A percentile compares a stretch with the other conserved stretches of the same genome.
Conservation (phyloP, 2,113 vertebrate species). For the Coturnix japonica region DNA sequence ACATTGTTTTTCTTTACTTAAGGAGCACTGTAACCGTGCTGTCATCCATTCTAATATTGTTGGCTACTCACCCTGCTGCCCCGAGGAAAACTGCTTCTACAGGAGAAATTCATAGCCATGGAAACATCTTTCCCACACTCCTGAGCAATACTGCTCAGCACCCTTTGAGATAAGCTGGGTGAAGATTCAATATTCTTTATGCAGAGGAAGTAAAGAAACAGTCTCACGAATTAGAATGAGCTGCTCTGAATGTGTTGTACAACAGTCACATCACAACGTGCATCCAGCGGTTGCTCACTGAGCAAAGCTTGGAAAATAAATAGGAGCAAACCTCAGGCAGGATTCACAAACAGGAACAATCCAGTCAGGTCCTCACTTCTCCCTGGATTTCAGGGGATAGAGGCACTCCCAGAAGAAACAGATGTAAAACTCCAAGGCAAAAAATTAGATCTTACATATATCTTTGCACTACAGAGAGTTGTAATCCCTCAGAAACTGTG, state of each 20-base stretch:
- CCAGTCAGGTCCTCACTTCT: background rate
- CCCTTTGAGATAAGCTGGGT: background rate
- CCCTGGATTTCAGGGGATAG: background rate
- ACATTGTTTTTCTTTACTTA: background rate
- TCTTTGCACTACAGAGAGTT: background rate
- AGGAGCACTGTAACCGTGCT: background rate
- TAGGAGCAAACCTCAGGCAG: background rate
- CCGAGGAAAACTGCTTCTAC: background rate
- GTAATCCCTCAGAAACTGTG: background rate
- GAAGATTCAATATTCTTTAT: background rate
- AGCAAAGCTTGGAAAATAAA: background rate
- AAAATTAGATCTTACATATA: background rate
- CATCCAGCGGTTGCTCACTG: background rate
- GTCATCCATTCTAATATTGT: background rate
- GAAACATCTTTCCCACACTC: background rate
- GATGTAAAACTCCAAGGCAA: background rate
- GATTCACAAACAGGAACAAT: background rate
- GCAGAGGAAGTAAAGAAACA: background rate
- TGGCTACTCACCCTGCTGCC: background rate
- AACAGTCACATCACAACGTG: rapidly evolving
- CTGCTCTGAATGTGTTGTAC: rapidly evolving
- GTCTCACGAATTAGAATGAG: background rate
- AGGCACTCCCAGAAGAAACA: background rate
- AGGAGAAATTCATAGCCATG: background rate
- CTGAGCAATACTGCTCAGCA: background rate